Conservation (phyloP, 2,888 invertebrate genomes). For the Habroteleia sp. region DNA sequence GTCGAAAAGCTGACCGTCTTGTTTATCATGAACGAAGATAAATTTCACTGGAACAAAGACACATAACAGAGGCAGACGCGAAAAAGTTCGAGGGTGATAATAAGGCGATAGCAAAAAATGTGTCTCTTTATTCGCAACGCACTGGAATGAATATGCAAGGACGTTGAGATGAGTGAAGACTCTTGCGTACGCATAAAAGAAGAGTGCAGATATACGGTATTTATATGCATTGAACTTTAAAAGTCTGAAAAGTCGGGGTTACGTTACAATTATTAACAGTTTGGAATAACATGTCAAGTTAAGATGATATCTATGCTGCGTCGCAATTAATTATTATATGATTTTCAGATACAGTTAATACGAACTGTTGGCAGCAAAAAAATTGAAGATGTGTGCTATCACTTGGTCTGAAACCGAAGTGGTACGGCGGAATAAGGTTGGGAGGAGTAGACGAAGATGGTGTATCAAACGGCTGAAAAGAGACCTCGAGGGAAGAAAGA, state of each 20-base stretch:
- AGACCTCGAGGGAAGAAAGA: slow-evolving; percentile 50
- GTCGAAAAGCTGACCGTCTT: too few species aligned
- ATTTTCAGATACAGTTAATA: too few species aligned
- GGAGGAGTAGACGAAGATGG: slow-evolving; percentile 38
- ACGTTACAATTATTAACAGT: too few species aligned
- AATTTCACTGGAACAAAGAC: slow-evolving; percentile 48
- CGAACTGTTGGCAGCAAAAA: too few species aligned
- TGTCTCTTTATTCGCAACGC: slow-evolving; percentile 11
- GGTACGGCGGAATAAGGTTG: slow-evolving; percentile 34
- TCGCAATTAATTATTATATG: too few species aligned
- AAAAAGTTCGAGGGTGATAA: slow-evolving; percentile 35
- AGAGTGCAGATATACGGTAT: slow-evolving; percentile 18
- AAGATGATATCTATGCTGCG: too few species aligned
- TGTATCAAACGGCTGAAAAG: slow-evolving; percentile 42
- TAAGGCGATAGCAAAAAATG: slow-evolving; percentile 31
- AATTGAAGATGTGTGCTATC: not conserved
- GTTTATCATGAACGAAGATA: too few species aligned
- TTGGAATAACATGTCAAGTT: too few species aligned
- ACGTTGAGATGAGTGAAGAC: not conserved
- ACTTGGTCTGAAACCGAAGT: slow-evolving; percentile 22
- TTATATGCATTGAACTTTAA: not conserved
- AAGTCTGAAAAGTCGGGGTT: too few species aligned
- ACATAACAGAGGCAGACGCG: slow-evolving; percentile 14
- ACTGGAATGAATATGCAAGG: slow-evolving; percentile 1
- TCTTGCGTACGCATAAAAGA: not conserved